These are phyloP conservation scores for Psilopogon haemacephalus DNA, from an alignment of 2,113 vertebrate genomes.

Conservation along the genomic window DNA sequence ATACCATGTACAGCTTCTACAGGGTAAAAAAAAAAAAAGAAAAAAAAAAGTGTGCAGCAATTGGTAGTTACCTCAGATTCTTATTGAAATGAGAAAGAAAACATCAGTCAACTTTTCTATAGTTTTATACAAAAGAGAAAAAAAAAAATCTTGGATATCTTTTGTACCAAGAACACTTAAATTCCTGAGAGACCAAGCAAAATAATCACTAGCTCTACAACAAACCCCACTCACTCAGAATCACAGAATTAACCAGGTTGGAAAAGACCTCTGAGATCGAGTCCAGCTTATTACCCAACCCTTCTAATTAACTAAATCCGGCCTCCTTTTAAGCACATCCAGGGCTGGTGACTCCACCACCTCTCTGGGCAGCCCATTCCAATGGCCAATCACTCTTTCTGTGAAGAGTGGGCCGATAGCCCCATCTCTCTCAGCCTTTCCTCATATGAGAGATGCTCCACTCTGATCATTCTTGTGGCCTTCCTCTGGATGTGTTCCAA, in stretches of 20 bases:
- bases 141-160: background rate
- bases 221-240: background rate
- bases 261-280: too few relatives aligned
- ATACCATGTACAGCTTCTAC: background rate
- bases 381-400: too few relatives aligned
- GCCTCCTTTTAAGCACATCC: too few relatives aligned
- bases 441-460: background rate
- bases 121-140: background rate
- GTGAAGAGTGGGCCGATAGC: background rate
- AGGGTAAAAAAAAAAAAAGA: too few relatives aligned
- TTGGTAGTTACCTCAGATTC: background rate
- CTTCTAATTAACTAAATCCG: too few relatives aligned
- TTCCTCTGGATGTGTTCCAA: fast-evolving
- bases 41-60: background rate
- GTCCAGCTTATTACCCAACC: too few relatives aligned
- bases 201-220: background rate
- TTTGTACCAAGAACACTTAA: background rate
- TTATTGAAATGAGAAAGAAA: background rate
- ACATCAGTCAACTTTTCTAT: background rate
- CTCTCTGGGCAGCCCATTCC: too few relatives aligned
- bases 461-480: background rate
- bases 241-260: too few relatives aligned
- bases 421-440: background rate
- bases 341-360: too few relatives aligned
- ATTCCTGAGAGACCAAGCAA: background rate